A percentile compares a stretch with the other conserved stretches of the same genome.
Conservation (phyloP, 2,113 vertebrate species). For the Tragelaphus buxtoni region DNA sequence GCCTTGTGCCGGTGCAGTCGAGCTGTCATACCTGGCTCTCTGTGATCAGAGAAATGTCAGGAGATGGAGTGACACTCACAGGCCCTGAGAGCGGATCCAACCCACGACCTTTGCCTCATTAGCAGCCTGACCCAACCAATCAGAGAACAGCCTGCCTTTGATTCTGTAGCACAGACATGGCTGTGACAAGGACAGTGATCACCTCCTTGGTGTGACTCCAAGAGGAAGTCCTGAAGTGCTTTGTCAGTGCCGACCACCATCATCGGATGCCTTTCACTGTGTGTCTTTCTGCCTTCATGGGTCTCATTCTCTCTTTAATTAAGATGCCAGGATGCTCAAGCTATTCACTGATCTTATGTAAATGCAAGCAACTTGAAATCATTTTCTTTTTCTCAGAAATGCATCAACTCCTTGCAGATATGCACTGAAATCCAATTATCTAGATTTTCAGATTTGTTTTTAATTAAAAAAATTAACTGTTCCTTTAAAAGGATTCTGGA, state of each 20-base stretch:
- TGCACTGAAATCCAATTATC: neutral
- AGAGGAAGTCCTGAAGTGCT: neutral
- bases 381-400: neutral
- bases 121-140: constrained; percentile 39
- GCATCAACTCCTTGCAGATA: neutral
- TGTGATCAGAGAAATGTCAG: constrained; percentile 23
- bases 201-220: neutral
- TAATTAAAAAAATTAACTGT: neutral
- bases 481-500: neutral
- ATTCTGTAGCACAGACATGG: neutral
- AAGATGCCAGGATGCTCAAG: neutral
- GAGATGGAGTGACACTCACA: neutral
- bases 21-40: neutral
- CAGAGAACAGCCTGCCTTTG: constrained; percentile 39
- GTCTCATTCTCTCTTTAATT: constrained; percentile 13
- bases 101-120: constrained; percentile 41
- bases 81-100: neutral
- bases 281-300: neutral
- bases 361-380: neutral
- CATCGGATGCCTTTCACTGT: neutral
- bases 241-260: neutral
- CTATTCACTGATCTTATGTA: neutral
- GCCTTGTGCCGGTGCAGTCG: neutral
- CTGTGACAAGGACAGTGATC: neutral
- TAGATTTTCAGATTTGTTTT: neutral